Conservation (phyloP, 2,888 invertebrate genomes). For the Sepioteuthis lessoniana region DNA sequence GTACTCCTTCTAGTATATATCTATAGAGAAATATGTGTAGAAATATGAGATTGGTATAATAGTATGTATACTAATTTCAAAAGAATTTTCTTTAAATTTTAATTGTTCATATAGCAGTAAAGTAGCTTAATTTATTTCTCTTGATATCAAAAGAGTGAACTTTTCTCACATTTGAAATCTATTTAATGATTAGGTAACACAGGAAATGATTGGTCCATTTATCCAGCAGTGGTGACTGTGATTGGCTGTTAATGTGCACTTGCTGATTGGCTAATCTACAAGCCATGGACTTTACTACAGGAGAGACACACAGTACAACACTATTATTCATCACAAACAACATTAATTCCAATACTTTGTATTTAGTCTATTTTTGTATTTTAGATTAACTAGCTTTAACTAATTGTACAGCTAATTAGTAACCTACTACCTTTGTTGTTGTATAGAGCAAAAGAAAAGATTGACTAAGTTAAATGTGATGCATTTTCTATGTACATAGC, state of each 20-base stretch:
- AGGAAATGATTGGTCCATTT: background rate
- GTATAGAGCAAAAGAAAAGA: background rate
- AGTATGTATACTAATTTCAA: too few relatives aligned
- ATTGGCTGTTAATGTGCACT: background rate
- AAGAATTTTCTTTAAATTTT: background rate
- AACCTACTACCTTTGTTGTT: background rate
- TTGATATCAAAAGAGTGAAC: background rate
- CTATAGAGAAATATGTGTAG: too few relatives aligned
- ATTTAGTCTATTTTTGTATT: background rate
- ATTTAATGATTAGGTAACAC: background rate
- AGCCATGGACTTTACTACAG: background rate
- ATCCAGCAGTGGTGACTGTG: background rate
- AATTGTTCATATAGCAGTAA: background rate
- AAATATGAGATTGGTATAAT: too few relatives aligned
- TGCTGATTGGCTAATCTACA: background rate
- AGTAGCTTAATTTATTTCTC: background rate
- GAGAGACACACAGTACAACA: background rate
- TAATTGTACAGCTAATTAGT: constrained; percentile 14
- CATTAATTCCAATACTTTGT: background rate
- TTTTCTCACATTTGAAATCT: background rate
- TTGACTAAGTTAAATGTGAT: background rate
- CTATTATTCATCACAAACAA: background rate
- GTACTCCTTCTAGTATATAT: too few relatives aligned
- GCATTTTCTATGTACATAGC: too few relatives aligned
- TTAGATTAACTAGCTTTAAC: background rate